A percentile compares a stretch with the other conserved stretches of the same genome.
Evolutionary conservation across 1,140 invertebrate species (phyloP).

Genomic region (Leptinotarsa texana): DNA sequence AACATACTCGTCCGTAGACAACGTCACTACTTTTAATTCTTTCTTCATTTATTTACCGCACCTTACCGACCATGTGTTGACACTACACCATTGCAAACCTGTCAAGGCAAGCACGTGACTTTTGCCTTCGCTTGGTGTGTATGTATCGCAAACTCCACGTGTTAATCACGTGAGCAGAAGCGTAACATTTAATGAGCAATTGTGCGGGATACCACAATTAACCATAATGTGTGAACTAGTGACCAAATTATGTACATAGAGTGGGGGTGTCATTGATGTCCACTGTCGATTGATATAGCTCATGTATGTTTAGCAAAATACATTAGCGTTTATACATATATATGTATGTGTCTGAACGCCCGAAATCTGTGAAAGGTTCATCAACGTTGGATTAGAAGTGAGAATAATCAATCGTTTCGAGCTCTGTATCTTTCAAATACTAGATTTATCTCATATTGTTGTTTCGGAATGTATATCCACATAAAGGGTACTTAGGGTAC

Average conservation of each 20-base stretch:
- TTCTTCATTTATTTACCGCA: background rate
- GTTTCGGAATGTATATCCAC: too few relatives aligned
- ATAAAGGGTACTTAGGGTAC: too few relatives aligned
- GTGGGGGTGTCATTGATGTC: constrained; percentile 49
- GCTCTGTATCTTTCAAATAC: background rate
- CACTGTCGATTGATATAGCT: constrained; percentile 52
- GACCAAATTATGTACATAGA: constrained; percentile 55
- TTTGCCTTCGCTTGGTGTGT: constrained; percentile 17
- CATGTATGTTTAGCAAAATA: constrained; percentile 46
- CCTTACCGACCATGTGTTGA: background rate
- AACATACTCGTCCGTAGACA: constrained; percentile 13
- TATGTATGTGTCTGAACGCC: background rate
- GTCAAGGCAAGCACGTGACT: constrained; percentile 21
- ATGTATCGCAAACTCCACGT: constrained; percentile 42
- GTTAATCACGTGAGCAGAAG: constrained; percentile 49
- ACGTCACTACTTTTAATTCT: background rate
- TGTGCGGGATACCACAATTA: constrained; percentile 54
- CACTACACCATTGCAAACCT: background rate
- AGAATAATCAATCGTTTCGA: constrained; percentile 1
- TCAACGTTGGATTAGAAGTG: background rate
- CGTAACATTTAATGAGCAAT: constrained; percentile 55
- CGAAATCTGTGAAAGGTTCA: constrained; percentile 9
- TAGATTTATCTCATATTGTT: background rate
- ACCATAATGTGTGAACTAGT: constrained; percentile 57
- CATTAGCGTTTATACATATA: constrained; percentile 20